Base-by-base conservation (phyloP, 2,888 invertebrate genomes). In the Gortyna flavago region DNA sequence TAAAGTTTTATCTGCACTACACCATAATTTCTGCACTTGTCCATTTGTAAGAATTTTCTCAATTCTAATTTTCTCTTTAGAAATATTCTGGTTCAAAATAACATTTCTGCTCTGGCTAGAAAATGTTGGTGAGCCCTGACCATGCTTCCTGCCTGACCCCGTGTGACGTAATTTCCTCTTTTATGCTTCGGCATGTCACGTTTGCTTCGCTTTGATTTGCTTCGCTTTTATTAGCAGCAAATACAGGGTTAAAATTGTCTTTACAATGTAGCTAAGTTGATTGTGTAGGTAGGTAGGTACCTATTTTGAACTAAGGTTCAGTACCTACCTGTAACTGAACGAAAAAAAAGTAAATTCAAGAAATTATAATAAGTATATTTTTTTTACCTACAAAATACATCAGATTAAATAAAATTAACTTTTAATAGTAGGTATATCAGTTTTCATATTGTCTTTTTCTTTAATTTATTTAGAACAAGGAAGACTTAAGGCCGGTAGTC, bases 141-240 rank as follows among this genome's bases (percentile, higher is more conserved):
- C 76, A 83, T 87, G 89, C 85, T 91, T 93, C 92, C 93, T 90
- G 91, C 81, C 88, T 85, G 89, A 87, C 88, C 87, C 54, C 87
- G 88, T 87, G 87, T 90, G 87, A 77, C 68, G 90, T 90, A 90
- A 94, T 93, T 93, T 93, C 91, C 92, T 92, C 90, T 84, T 92
- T 91, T 88, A 88, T 88, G 79, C 84, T 71, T 76, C 72, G 75
- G 62, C n/a, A n/a, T 80, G 83, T 84, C 88, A 88, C 86, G 87
- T 82, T 77, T 86, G 77, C 79, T 85, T 73, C 76, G 79, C 72
- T 83, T 78, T 84, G 72, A 75, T 87, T 72, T 80, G 81, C 78
- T 83, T 79, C 80, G 83, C 77, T 83, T 85, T 83, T 73, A 81
- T 77, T 74, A 75, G 66, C 76, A 61, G 73, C 59, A 54, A 59